phyloP scores from a whole-genome alignment of 2,888 invertebrate genomes.

The Eutolmus rufibarbis region DNA sequence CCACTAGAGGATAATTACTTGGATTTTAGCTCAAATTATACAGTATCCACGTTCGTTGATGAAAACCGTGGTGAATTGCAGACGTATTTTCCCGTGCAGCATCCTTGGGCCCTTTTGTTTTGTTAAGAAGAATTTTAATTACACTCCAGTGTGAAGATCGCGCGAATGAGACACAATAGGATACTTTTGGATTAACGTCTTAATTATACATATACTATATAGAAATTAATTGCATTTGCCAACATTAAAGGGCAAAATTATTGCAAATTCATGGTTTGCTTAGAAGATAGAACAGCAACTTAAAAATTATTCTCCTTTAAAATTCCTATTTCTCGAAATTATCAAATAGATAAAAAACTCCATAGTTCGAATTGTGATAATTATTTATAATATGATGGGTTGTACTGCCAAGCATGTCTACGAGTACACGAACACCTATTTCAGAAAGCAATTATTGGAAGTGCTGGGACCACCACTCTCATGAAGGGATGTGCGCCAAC shows the following conservation, averaged over 20 bases:
- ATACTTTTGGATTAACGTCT: background rate
- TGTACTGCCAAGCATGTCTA: background rate
- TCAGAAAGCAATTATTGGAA: background rate
- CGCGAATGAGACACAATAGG: background rate
- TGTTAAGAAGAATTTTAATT: background rate
- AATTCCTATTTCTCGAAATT: background rate
- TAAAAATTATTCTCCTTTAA: background rate
- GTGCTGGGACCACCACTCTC: background rate
- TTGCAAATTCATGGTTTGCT: background rate
- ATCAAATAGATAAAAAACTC: background rate
- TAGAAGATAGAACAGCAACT: background rate
- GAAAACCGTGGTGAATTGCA: background rate
- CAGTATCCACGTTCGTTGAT: background rate
- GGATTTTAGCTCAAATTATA: background rate
- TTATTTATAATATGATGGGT: too few relatives aligned
- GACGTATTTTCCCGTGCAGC: background rate
- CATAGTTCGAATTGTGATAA: background rate
- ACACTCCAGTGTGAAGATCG: background rate
- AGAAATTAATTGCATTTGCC: background rate
- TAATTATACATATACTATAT: background rate
- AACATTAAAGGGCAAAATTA: background rate
- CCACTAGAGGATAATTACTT: background rate
- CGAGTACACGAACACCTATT: background rate
- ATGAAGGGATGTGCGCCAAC: background rate
- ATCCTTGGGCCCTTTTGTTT: background rate